Evolutionary conservation across 64 coral and sea anemone species (phyloP).

Genomic region (Platygyra sinensis): DNA sequence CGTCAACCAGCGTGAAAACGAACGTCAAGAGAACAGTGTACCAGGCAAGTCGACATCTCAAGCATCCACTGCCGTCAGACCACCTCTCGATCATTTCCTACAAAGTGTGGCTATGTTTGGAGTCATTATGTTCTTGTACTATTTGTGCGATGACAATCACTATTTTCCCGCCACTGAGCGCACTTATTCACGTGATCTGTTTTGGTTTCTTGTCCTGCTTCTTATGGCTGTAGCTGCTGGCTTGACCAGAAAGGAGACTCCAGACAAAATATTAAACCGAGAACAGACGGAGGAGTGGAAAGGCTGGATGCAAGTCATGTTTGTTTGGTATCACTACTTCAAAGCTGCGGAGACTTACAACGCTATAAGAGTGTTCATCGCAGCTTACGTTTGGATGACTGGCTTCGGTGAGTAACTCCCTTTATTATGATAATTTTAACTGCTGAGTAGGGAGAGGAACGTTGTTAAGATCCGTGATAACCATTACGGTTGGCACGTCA

Average conservation of each 20-base stretch:
- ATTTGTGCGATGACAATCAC: constrained; percentile 80
- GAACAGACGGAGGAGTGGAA: constrained; percentile 96
- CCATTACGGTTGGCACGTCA: too few relatives aligned
- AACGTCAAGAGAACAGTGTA: not conserved
- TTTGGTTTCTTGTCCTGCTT: constrained; percentile 74
- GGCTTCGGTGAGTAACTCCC: constrained; percentile 75
- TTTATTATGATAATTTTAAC: not conserved
- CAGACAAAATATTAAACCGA: constrained; percentile 69
- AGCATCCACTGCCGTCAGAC: not conserved
- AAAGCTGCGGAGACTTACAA: constrained; percentile 85
- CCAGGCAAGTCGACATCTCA: not conserved
- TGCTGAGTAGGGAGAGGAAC: too few relatives aligned
- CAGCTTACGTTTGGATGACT: constrained; percentile 94
- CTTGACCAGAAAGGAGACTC: constrained; percentile 49
- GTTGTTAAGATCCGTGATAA: too few relatives aligned
- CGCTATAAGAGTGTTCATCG: constrained; percentile 85
- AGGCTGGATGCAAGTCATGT: constrained; percentile 90
- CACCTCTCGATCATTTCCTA: constrained; percentile 63
- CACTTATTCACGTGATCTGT: constrained; percentile 85
- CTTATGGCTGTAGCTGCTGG: constrained; percentile 54
- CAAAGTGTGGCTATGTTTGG: constrained; percentile 60
- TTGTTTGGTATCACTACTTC: constrained; percentile 97
- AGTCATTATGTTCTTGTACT: constrained; percentile 69
- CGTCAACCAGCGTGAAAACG: not conserved
- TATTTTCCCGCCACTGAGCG: constrained; percentile 77